A percentile compares a stretch with the other conserved stretches of the same genome.
phyloP scores from a whole-genome alignment of 2,888 invertebrate genomes.

The Ischnura elegans region DNA sequence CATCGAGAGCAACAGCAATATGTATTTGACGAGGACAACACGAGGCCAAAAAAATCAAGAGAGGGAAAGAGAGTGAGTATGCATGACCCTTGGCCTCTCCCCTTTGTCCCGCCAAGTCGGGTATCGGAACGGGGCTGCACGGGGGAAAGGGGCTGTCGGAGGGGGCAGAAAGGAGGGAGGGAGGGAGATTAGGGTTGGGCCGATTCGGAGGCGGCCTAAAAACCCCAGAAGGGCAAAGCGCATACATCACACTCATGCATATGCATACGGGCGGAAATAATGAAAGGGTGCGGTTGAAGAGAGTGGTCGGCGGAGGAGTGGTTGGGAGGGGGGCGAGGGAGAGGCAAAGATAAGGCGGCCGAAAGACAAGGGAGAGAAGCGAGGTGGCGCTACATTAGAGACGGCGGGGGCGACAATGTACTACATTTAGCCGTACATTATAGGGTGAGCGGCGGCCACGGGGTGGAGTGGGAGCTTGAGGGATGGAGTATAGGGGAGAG shows the following conservation, averaged over 20 bases:
- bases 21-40: background rate
- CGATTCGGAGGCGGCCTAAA: constrained; percentile 11
- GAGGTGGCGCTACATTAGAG: background rate
- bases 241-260: constrained; percentile 63
- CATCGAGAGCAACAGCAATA: background rate
- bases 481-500: background rate
- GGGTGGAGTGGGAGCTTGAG: background rate
- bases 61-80: background rate
- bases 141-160: background rate
- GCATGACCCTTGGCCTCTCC: background rate
- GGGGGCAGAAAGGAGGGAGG: background rate
- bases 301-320: background rate
- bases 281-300: constrained; percentile 56
- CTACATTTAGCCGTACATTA: background rate
- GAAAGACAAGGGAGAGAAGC: constrained; percentile 12
- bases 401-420: background rate
- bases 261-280: constrained; percentile 64
- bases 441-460: background rate
- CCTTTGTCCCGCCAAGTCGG: background rate
- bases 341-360: background rate
- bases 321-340: background rate
- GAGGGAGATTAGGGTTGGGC: background rate
- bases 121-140: background rate
- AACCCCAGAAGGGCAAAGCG: constrained; percentile 43
- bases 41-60: background rate